Base-by-base conservation (phyloP, 2,113 vertebrate species). In the Oncorhynchus tshawytscha region DNA sequence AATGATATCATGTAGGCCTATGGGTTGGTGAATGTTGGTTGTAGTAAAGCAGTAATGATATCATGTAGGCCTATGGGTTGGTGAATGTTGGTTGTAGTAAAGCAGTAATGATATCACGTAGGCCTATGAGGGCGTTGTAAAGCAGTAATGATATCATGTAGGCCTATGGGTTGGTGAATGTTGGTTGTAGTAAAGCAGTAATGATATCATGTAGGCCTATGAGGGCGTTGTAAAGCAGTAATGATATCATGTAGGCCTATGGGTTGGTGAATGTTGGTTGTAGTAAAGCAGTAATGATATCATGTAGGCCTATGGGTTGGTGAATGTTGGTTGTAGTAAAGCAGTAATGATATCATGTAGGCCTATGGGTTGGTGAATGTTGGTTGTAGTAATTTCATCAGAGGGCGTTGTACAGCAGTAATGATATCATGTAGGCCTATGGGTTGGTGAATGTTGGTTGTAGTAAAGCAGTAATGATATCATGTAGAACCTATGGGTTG, bases 341-440 rank as follows among this genome's bases (percentile, higher is more conserved):
- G 39, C 34, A 51, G 12, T 29, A 18, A 51, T 49, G 34, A 29
- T 24, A 5, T 59, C 25, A n/a, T 65, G 5, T 20, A 70, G 34
- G 24, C 34, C 25, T 57, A 64, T 57, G 62, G 20, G 20, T 20
- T 24, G n/a, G n/a, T n/a, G n/a, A 9, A 20, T 2, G n/a, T 62
- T 29, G 25, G 11, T 66, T 66, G 3, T 16, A 27, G 51, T 54
- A 25, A 29, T 15, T 71, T 78, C 81, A 85, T n/a, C 67, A 81
- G 70, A 72, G 72, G 65, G 49, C 49, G 60, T 9, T 22, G 24
- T 20, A 39, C 4, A 74, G 39, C 34, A 51, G 12, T 29, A 18
- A 51, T 49, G 34, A 29, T 24, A 5, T 59, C 25, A n/a, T 65
- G 5, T 20, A 70, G 34, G 24, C 34, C 25, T 57, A 64, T 57